Base-by-base conservation (phyloP, 1,140 invertebrate genomes). In the Spodoptera litura region DNA sequence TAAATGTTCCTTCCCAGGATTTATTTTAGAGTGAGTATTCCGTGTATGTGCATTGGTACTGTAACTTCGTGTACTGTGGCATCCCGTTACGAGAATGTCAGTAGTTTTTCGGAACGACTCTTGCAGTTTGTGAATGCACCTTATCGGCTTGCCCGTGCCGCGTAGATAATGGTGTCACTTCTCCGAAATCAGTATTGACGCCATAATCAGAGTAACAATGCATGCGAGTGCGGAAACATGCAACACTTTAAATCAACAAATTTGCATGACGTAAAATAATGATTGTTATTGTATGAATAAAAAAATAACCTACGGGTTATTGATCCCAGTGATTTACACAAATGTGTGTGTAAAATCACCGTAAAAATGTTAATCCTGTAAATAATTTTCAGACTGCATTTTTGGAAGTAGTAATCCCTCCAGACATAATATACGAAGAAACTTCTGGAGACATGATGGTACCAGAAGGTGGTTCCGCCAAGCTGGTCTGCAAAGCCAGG, bases 391-490 rank as follows among this genome's bases (percentile, higher is more conserved):
- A 98, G 97, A 98, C 97, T 62, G 97, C 97, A 79, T 97, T 96
- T 88, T 90, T 98, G 85, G 97, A 98, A 93, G 97, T 98, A 58
- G 98, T 98, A 2, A 98, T 98, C 84, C 98, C 98, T 13, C 98
- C 98, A 38, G 98, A 98, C 87, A 98, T 99, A 81, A 96, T 98
- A 73, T 97, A 97, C 84, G 97, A 98, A 86, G 97, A 98, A 86
- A 98, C 97, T 4, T 97, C 98, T 59, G 97, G 98, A 25, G 98
- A 99, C 88, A 96, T 98, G 94, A 98, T 98, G 97, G 97, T 98
- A 13, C 97, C 97, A 2, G 98, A 99, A 94, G 98, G 98, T 49
- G 97, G 98, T 2, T 97, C 97, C 4, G 97, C 98, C 4, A 98
- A 98, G 86, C 95, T 99, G 68, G 96, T 97, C 20, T 99, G 98